These are phyloP conservation scores for Thalassoma bifasciatum DNA, from an alignment of 2,113 vertebrate species.

Conservation along the genomic window DNA sequence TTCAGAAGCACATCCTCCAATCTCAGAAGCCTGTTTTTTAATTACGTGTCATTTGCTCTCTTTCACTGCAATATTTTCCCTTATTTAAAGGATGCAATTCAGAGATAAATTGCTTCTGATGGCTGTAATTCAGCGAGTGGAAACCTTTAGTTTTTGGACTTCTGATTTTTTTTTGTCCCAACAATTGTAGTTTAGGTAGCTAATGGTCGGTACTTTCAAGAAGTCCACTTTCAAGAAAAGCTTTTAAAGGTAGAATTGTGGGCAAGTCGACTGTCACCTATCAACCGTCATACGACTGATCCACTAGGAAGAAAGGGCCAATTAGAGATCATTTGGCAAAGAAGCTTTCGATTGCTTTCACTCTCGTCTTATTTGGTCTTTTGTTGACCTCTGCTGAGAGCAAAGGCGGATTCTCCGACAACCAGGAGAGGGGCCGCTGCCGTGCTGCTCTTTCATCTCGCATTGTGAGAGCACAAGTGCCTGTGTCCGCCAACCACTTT, in stretches of 20 bases:
- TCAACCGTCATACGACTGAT: conserved; percentile 83
- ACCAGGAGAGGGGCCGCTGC: conserved; percentile 80
- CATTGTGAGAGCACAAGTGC: conserved; percentile 88
- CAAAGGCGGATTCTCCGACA: conserved; percentile 83
- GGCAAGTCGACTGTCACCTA: conserved; percentile 83
- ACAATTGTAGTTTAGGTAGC: conserved; percentile 80
- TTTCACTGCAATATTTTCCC: conserved; percentile 36
- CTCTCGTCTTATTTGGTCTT: conserved; percentile 89
- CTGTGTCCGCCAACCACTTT: conserved; percentile 89
- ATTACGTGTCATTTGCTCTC: conserved; percentile 56
- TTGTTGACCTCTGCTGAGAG: conserved; percentile 93
- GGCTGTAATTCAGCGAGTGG: conserved; percentile 61
- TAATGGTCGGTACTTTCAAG: conserved; percentile 83
- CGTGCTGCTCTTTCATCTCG: conserved; percentile 94
- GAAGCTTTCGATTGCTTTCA: conserved; percentile 92
- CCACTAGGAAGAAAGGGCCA: conserved; percentile 92
- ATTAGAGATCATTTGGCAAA: conserved; percentile 98
- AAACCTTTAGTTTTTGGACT: conserved; percentile 42
- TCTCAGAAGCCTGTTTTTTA: conserved; percentile 32
- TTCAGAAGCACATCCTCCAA: conserved; percentile 21
- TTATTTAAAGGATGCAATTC: conserved; percentile 67
- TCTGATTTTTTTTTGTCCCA: conserved; percentile 34
- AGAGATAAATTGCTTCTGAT: conserved; percentile 77
- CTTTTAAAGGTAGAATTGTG: conserved; percentile 86
- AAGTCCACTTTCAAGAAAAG: conserved; percentile 77